phyloP scores from a whole-genome alignment of 2,797 vertebrate species.

The Hoplostethus mediterraneus region DNA sequence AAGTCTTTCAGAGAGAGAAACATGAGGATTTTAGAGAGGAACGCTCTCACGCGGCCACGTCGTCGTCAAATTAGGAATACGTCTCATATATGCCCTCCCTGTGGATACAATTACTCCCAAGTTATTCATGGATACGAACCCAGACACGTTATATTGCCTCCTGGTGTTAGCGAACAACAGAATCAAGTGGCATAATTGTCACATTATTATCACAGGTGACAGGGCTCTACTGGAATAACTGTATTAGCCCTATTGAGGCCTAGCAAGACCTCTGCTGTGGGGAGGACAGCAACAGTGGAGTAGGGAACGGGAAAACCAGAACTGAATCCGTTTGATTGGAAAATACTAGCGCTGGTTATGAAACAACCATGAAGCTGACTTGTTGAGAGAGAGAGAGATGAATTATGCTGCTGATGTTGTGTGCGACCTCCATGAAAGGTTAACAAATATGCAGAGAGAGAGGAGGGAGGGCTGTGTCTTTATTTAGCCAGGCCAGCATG shows the following conservation, averaged over 20 bases:
- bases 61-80: conserved; percentile 59
- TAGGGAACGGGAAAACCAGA: conserved; percentile 21
- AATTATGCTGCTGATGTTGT: conserved; percentile 20
- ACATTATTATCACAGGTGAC: conserved; percentile 61
- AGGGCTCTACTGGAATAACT: conserved; percentile 49
- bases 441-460: conserved; percentile 55
- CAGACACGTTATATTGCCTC: conserved; percentile 65
- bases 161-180: conserved; percentile 59
- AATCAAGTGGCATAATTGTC: conserved; percentile 56
- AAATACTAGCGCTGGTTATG: neutral
- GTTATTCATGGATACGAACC: conserved; percentile 61
- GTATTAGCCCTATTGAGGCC: conserved; percentile 22
- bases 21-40: conserved; percentile 30
- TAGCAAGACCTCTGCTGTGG: conserved; percentile 7
- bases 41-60: conserved; percentile 8
- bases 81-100: conserved; percentile 57
- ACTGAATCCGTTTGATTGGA: conserved; percentile 37
- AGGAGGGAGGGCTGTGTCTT: conserved; percentile 45
- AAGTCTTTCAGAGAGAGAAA: conserved; percentile 27
- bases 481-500: conserved; percentile 64
- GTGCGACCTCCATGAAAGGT: conserved; percentile 31
- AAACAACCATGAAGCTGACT: conserved; percentile 18
- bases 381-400: conserved; percentile 1
- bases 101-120: conserved; percentile 65
- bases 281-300: neutral